Evolutionary conservation across 2,888 invertebrate species (phyloP).

Genomic region (Herminia tarsipennalis): DNA sequence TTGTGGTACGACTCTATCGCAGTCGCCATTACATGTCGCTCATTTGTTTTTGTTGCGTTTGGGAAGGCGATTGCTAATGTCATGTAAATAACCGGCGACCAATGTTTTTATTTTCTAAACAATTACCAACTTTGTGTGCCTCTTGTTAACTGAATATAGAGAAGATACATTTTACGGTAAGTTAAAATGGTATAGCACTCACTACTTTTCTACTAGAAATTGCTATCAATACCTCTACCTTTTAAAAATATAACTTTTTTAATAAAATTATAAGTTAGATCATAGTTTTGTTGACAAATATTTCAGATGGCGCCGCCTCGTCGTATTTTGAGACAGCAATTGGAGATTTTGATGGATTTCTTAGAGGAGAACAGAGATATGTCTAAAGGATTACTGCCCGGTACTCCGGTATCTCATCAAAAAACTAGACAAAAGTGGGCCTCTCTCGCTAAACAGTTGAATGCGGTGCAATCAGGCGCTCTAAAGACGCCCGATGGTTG

Average conservation of each 20-base stretch:
- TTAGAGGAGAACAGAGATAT: constrained; percentile 70
- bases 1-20: background rate
- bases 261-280: no score
- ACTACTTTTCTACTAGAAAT: background rate
- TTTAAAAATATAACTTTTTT: no score
- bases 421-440: constrained; percentile 68
- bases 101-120: constrained; percentile 30
- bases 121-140: background rate
- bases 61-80: constrained; percentile 69
- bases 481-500: constrained; percentile 71
- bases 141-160: background rate
- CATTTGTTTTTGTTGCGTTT: constrained; percentile 40
- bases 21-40: constrained; percentile 59
- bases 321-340: constrained; percentile 65
- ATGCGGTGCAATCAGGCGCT: constrained; percentile 65
- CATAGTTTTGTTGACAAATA: constrained; percentile 4
- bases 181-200: background rate
- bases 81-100: constrained; percentile 63
- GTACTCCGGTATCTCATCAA: constrained; percentile 62
- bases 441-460: constrained; percentile 67
- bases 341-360: constrained; percentile 71
- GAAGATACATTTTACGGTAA: constrained; percentile 4
- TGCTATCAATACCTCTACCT: no score
- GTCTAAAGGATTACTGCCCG: constrained; percentile 62
- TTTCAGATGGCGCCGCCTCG: constrained; percentile 76